Conservation (phyloP, 1,140 invertebrate genomes). For the Nylanderia fulva region DNA sequence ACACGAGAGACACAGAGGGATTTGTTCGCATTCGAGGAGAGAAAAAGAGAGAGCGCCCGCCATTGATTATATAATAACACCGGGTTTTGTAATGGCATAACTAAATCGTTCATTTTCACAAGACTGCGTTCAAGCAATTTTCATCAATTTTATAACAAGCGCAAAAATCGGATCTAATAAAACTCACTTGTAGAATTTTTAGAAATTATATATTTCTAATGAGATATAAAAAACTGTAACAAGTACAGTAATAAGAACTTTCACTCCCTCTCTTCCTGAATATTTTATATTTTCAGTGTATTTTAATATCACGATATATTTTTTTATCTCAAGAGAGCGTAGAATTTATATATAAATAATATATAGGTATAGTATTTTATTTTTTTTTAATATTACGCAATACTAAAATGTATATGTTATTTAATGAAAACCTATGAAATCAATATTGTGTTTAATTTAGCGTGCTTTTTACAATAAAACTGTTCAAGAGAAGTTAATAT, state of each 20-base stretch:
- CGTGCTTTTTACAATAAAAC: background rate
- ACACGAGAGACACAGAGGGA: background rate
- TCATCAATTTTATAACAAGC: slow-evolving; percentile 1
- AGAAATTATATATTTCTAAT: background rate
- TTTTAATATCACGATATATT: background rate
- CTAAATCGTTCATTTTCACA: background rate
- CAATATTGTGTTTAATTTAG: background rate
- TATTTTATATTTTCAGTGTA: background rate
- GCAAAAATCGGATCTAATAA: background rate
- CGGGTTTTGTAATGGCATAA: slow-evolving; percentile 7
- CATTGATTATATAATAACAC: background rate
- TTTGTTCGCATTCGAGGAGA: background rate
- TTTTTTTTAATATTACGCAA: background rate
- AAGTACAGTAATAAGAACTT: background rate
- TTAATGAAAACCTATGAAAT: background rate
- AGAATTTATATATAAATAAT: background rate
- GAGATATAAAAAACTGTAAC: too few species aligned
- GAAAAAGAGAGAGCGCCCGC: too few species aligned
- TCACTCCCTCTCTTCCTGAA: too few species aligned
- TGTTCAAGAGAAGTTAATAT: slow-evolving; percentile 12
- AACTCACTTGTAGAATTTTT: background rate
- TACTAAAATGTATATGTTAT: slow-evolving; percentile 17
- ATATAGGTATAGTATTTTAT: background rate
- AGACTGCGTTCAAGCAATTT: background rate
- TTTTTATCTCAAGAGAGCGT: background rate